phyloP scores from a whole-genome alignment of 1,140 invertebrate genomes.

The Bradysia coprophila region DNA sequence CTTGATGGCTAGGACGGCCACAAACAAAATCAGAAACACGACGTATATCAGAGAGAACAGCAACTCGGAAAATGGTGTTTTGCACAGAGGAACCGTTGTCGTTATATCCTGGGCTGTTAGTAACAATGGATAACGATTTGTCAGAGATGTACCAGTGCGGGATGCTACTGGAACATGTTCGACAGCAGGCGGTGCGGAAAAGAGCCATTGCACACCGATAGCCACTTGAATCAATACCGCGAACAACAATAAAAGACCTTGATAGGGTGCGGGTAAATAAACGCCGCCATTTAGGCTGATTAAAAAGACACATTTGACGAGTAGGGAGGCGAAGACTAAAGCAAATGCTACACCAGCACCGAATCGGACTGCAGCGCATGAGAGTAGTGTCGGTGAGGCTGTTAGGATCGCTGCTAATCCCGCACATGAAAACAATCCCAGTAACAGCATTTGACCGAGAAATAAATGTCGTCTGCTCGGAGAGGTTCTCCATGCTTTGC shows the following conservation, averaged over 20 bases:
- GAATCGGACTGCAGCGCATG: slow-evolving; percentile 68
- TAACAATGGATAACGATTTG: slow-evolving; percentile 19
- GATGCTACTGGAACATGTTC: slow-evolving; percentile 24
- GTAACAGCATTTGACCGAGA: slow-evolving; percentile 73
- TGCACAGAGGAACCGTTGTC: slow-evolving; percentile 32
- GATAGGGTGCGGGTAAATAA: slow-evolving; percentile 82
- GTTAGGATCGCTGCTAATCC: slow-evolving; percentile 61
- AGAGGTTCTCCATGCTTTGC: slow-evolving; percentile 65
- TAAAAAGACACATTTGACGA: slow-evolving; percentile 88
- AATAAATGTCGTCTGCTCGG: slow-evolving; percentile 74
- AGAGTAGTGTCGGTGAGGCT: slow-evolving; percentile 55
- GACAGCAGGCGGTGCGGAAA: slow-evolving; percentile 46
- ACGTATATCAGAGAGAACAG: slow-evolving; percentile 66
- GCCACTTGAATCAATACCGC: slow-evolving; percentile 76
- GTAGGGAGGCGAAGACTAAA: slow-evolving; percentile 75
- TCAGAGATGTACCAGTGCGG: slow-evolving; percentile 8
- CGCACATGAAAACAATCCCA: slow-evolving; percentile 70
- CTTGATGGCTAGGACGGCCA: slow-evolving; percentile 63
- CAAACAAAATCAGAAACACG: slow-evolving; percentile 63
- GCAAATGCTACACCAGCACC: slow-evolving; percentile 72
- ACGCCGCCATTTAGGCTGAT: slow-evolving; percentile 80
- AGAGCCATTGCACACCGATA: slow-evolving; percentile 73
- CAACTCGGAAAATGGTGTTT: slow-evolving; percentile 43
- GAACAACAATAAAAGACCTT: slow-evolving; percentile 76
- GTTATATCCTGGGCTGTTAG: slow-evolving; percentile 20